Conservation (phyloP, 2,113 vertebrate genomes). For the Micronycteris hirsuta region DNA sequence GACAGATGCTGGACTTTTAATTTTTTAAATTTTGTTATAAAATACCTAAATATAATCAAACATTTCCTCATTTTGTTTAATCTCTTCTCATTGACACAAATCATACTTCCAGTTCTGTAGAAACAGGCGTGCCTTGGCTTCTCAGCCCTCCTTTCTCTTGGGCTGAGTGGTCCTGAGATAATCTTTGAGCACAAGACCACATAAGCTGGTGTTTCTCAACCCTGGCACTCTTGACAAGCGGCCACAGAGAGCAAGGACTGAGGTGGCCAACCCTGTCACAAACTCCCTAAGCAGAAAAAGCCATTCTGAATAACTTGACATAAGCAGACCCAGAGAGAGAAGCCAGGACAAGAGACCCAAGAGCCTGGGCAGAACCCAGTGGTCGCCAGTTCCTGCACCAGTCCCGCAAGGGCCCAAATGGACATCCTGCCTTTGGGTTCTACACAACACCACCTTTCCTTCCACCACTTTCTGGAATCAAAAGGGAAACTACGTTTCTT, state of each 20-base stretch:
- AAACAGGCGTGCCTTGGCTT: neutral
- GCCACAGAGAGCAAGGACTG: neutral
- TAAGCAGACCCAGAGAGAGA: neutral
- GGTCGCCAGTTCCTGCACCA: neutral
- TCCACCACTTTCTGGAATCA: neutral
- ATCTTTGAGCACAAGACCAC: neutral
- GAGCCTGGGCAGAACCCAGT: fast-evolving
- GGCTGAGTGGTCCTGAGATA: neutral
- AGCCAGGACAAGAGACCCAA: neutral
- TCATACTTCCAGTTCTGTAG: neutral
- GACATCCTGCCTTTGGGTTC: neutral
- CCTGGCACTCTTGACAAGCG: fast-evolving
- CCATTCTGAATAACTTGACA: neutral
- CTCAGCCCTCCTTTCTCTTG: neutral
- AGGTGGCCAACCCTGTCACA: too few relatives aligned
- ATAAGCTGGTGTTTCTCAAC: neutral
- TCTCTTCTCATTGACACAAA: neutral
- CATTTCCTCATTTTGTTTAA: neutral
- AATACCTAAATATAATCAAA: neutral
- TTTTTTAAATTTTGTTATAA: neutral
- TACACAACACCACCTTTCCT: neutral
- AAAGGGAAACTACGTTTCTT: neutral
- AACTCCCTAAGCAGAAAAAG: neutral
- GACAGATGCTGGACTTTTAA: neutral
- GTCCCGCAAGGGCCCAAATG: fast-evolving